These are phyloP conservation scores for Eubasilissa regina DNA, from an alignment of 1,140 invertebrate genomes.

Conservation along the genomic window DNA sequence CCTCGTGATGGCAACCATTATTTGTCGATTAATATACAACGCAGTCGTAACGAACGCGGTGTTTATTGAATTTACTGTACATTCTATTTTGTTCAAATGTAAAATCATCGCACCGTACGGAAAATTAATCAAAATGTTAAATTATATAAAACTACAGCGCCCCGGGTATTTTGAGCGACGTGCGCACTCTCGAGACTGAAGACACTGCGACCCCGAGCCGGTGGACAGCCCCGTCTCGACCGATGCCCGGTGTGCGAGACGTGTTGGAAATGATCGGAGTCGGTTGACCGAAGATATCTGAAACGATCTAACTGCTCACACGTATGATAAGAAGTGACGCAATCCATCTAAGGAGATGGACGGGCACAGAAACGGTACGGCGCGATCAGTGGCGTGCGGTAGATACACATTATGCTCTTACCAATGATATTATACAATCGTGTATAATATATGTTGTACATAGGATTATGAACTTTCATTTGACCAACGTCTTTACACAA, in stretches of 20 bases:
- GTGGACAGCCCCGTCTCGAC: neutral
- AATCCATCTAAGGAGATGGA: slow-evolving; percentile 26
- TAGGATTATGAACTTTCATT: no score
- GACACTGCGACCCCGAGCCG: neutral
- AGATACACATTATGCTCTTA: no score
- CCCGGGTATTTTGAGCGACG: slow-evolving; percentile 8
- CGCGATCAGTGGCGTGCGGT: no score
- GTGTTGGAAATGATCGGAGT: neutral
- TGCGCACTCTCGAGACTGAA: neutral
- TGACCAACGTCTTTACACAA: no score
- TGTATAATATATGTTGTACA: no score
- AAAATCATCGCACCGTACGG: neutral
- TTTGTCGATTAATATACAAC: neutral
- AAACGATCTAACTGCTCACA: neutral
- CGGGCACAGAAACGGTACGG: slow-evolving; percentile 4
- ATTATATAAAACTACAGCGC: slow-evolving; percentile 17
- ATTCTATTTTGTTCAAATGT: neutral
- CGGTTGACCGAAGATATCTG: neutral
- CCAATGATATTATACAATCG: no score
- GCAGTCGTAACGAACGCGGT: neutral
- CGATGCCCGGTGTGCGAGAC: neutral
- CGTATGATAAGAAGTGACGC: slow-evolving; percentile 30
- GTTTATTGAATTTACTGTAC: slow-evolving; percentile 11
- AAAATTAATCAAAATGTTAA: slow-evolving; percentile 16
- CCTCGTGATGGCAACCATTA: neutral